phyloP scores from a whole-genome alignment of 2,888 invertebrate genomes.

The Acanthosepion lycidas region DNA sequence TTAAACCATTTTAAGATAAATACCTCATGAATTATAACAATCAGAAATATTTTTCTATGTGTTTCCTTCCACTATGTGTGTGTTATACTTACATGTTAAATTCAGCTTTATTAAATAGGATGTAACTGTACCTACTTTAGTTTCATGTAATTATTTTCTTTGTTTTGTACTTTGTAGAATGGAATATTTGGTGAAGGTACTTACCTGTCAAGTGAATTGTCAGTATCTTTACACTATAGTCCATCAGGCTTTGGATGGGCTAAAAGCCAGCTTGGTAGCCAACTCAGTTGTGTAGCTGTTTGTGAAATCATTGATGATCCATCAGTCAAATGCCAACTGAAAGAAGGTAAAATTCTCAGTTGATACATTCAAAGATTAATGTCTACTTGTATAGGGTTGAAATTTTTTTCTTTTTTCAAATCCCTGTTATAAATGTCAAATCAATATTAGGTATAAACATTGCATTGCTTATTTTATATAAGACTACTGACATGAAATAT shows the following conservation, averaged over 20 bases:
- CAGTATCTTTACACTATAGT: conserved; percentile 83
- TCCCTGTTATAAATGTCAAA: not conserved
- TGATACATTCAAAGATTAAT: not conserved
- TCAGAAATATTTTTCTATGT: too few species aligned
- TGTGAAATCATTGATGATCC: conserved; percentile 87
- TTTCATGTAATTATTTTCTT: conserved; percentile 48
- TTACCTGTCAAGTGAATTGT: conserved; percentile 84
- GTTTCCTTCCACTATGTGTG: too few species aligned
- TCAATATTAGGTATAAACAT: too few species aligned
- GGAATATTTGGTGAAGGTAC: conserved; percentile 83
- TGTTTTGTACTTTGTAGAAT: conserved; percentile 76
- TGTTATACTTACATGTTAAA: too few species aligned
- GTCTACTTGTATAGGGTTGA: not conserved
- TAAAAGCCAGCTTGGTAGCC: conserved; percentile 84
- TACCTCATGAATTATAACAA: too few species aligned
- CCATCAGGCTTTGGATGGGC: conserved; percentile 84
- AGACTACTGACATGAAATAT: too few species aligned
- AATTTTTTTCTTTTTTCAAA: not conserved
- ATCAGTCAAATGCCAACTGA: conserved; percentile 75
- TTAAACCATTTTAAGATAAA: too few species aligned
- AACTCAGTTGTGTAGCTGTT: conserved; percentile 85
- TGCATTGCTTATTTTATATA: too few species aligned
- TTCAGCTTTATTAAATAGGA: not conserved
- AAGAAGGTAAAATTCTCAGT: conserved; percentile 57
- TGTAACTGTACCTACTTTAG: not conserved